Evolutionary conservation across 2,113 vertebrate genomes (phyloP), one percentile per base, ranked within the genome.

Genomic region (Alosa alosa): DNA sequence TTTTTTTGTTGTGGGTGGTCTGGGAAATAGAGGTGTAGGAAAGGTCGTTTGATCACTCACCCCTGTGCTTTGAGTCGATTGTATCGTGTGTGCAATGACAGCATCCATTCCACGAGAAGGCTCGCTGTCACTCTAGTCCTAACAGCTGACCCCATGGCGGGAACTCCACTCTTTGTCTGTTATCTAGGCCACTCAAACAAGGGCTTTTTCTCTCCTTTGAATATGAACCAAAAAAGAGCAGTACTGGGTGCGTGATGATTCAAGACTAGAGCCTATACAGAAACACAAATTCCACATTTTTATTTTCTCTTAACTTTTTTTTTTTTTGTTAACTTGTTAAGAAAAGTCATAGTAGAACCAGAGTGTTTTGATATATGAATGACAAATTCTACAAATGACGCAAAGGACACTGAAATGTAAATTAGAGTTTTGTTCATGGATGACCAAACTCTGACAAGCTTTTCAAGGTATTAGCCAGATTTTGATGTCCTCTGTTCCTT

Each of bases 141-240:
- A 82, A 18, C 85, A 89, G 91, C 88, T 88, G 89, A 88, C 83
- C 84, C 75, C 87, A 86, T 84, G 86, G 60, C 92, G 88, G 81
- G 87, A 90, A 90, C 57, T 83, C 87, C 44, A 25, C 87, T 87
- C 64, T 90, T 50, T 86, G 41, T 83, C 84, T 86, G 82, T 92
- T 91, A 22, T 84, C 17, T 47, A 50, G 87, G 92, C 92, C 91
- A 86, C 92, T 93, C 72, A 91, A 90, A 93, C 88, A 94, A 95
- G 94, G 93, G 94, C 94, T 94, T 92, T 39, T 78, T 93, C 91
- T 93, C 90, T 92, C 92, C 85, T 93, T 93, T 88, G 85, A 88
- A 84, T 87, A 88, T 83, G 81, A 89, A 95, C 95, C 94, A 95
- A 95, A 96, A 64, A 92, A 94, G 92, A 60, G 92, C 89, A 92